A percentile compares a stretch with the other conserved stretches of the same genome.
phyloP scores from a whole-genome alignment of 1,140 invertebrate species.

The Cheumatopsyche charites region DNA sequence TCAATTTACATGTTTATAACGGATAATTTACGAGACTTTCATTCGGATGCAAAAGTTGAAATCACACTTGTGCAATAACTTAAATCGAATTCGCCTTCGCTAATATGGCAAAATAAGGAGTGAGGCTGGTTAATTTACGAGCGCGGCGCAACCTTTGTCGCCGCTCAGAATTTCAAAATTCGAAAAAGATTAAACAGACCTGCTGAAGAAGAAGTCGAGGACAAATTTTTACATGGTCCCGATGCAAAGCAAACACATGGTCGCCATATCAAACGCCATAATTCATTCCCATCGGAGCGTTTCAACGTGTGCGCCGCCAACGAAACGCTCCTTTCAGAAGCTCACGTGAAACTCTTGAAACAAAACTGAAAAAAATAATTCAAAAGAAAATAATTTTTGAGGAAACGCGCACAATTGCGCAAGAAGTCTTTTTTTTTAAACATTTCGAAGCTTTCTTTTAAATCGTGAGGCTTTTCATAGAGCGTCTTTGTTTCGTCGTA shows the following conservation, averaged over 20 bases:
- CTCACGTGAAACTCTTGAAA: too few relatives aligned
- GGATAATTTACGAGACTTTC: too few relatives aligned
- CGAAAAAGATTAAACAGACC: background rate
- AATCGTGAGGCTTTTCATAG: too few relatives aligned
- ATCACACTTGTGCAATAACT: background rate
- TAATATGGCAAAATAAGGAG: constrained; percentile 11
- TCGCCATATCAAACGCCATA: constrained; percentile 27
- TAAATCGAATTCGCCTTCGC: background rate
- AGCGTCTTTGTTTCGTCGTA: too few relatives aligned
- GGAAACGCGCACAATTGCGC: background rate
- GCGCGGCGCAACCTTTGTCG: constrained; percentile 1
- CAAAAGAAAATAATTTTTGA: too few relatives aligned
- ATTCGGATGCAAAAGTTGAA: too few relatives aligned
- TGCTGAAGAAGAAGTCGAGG: background rate
- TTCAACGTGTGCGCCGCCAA: background rate
- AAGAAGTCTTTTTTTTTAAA: background rate
- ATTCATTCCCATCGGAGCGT: constrained; percentile 29
- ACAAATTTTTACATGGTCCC: constrained; percentile 12
- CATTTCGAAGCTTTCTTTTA: too few relatives aligned
- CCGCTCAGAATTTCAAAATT: background rate
- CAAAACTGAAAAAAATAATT: too few relatives aligned
- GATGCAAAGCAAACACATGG: constrained; percentile 26
- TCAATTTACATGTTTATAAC: too few relatives aligned
- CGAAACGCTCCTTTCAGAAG: background rate
- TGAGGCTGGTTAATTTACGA: constrained; percentile 14